Base-by-base conservation (phyloP, 1,140 invertebrate species). In the Sweltsa coloradensis region DNA sequence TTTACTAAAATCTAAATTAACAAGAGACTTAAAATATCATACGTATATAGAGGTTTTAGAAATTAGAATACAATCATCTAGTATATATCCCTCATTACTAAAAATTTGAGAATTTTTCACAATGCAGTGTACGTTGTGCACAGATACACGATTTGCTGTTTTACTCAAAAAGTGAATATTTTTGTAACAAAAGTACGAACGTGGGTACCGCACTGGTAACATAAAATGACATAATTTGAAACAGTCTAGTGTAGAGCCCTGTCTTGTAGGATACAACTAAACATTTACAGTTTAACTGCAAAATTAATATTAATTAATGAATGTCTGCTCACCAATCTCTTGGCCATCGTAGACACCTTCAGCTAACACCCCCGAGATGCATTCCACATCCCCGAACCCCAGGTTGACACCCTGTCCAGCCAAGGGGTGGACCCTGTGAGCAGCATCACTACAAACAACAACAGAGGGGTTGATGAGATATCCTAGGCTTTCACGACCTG, bases 351-450 rank as follows among this genome's bases (percentile, higher is more conserved):
- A 76, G 0, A 79, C 67, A 3, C 83, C 76, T 36, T 85, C 72
- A 3, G 79, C 72, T 13, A 97, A 60, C 3, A 78, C 60, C 40
- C 81, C 59, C 7, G 78, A 73, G 0, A 99, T 70, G 53, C 73
- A 72, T 11, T 69, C 60, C 0, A 97, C 81, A 70, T 99, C 97
- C 19, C 88, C 89, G 65, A 98, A 95, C 3, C 96, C 96, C 34
- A 99, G 69, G 71, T 99, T 99, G 0, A 97, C 89, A 9, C 95
- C 95, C 67, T 97, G 93, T 0, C 96, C 96, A 36, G 95, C 96
- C 41, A 98, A 62, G 0, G 96, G 96, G 72, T 99, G 95, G 27
- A 99, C 74, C 60, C 90, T 74, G 66, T 99, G 96, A 6, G 94
- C 94, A 26, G 95, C 89, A 75, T 99, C 96, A 13, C 89, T 86